Evolutionary conservation across 2,797 vertebrate species (phyloP), one percentile per base, ranked within the genome.

Genomic region (Rhinoraja longicauda): DNA sequence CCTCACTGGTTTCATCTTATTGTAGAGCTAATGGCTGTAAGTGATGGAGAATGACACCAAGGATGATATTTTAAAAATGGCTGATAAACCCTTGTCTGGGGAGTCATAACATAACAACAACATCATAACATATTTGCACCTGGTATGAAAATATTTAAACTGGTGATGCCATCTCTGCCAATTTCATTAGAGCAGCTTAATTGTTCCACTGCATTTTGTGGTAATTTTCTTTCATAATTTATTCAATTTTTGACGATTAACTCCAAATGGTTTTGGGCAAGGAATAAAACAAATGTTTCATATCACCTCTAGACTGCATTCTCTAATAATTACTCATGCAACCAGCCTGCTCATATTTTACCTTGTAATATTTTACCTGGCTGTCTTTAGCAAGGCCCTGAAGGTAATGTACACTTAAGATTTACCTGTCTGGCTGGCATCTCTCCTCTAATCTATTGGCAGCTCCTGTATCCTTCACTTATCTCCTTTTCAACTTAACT

Each of bases 91-190:
- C 39, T 75, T 75, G 90, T 75, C 70, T 75, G 67, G 90, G 90
- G 90, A 70, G 21, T 45, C 39, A 45, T 45, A 45, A 45, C n/a
- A 21, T 53, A 53, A 29, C 24, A 92, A 73, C 21, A 53, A 53
- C 70, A 53, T 92, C 39, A 29, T 92, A 39, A 36, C 39, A 45
- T 36, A 92, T 92, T 19, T 92, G 39, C 70, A 73, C 67, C 67
- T 26, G 2, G 13, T 91, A 91, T 53, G 70, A 92, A 92, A 92
- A 92, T 92, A 72, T 92, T 92, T 92, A 75, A n/a, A 73, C 45
- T 26, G 45, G 21, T 73, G 39, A 92, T 75, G 67, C 70, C 39
- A 73, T 53, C 32, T 92, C 67, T 75, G 67, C 70, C 70, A 75
- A 92, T 92, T 70, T 75, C 13, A 39, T 53, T 24, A 92, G 10